These are phyloP conservation scores for Umimayanthus kanabou DNA, from an alignment of 92 coral and sea anemone species.

Conservation along the genomic window DNA sequence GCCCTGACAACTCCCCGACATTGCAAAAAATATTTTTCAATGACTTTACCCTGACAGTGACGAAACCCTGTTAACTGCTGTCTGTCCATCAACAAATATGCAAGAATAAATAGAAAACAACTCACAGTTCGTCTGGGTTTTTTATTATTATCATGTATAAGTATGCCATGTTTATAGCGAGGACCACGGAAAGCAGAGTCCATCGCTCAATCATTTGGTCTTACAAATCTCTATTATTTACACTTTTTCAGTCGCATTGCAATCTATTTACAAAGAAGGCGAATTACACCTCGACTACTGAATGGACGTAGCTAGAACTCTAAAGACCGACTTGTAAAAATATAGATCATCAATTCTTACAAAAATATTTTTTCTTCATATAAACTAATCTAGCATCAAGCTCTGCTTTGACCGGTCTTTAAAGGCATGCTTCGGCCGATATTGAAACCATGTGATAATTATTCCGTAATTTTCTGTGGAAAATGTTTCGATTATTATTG, in stretches of 20 bases:
- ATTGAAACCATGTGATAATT: not conserved
- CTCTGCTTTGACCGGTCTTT: not conserved
- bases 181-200: not conserved
- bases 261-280: not conserved
- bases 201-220: not conserved
- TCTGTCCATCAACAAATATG: not conserved
- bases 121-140: not conserved
- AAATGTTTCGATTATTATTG: not conserved
- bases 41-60: too few relatives aligned
- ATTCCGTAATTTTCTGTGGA: not conserved
- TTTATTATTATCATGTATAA: not conserved
- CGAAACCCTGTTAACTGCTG: not conserved
- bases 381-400: not conserved
- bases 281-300: not conserved
- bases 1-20: too few relatives aligned
- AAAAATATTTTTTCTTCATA: slow-evolving; percentile 26
- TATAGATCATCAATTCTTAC: slow-evolving; percentile 16
- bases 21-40: too few relatives aligned
- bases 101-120: slow-evolving; percentile 4
- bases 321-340: slow-evolving; percentile 28
- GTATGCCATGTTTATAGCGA: not conserved
- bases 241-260: not conserved
- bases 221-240: slow-evolving; percentile 10
- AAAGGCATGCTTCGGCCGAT: not conserved
- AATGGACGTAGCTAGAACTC: slow-evolving; percentile 5